A percentile compares a stretch with the other conserved stretches of the same genome.
Evolutionary conservation across 2,797 vertebrate species (phyloP).

Genomic region (Acanthurus leucopareius): DNA sequence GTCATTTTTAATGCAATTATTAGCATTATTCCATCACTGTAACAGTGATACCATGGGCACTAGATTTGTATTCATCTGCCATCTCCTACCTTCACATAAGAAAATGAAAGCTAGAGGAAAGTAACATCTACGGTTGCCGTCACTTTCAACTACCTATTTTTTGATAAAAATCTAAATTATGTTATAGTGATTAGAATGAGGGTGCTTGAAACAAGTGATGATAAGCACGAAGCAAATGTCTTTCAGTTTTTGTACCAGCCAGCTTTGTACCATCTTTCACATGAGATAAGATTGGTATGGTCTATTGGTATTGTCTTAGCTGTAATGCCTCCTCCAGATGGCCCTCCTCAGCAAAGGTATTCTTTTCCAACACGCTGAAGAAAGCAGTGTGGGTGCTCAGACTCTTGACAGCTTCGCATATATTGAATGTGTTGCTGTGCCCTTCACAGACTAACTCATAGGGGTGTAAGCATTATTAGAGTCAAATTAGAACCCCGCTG

Average conservation of each 20-base stretch:
- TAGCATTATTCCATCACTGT: conserved; percentile 22
- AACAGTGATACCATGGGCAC: background rate
- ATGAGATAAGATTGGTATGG: conserved; percentile 27
- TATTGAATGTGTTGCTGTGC: conserved; percentile 55
- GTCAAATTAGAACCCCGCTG: conserved; percentile 75
- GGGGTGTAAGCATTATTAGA: conserved; percentile 68
- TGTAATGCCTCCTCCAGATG: conserved; percentile 76
- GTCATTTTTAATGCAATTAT: conserved; percentile 29
- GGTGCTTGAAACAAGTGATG: conserved; percentile 8
- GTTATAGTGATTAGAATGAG: background rate
- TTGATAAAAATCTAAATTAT: background rate
- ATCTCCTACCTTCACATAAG: background rate
- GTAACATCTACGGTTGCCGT: background rate
- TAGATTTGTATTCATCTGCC: background rate
- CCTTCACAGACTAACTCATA: conserved; percentile 81
- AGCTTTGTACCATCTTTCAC: conserved; percentile 18
- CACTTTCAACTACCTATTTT: background rate
- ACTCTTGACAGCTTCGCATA: conserved; percentile 57
- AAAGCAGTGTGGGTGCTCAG: conserved; percentile 56
- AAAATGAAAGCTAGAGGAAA: conserved; percentile 18
- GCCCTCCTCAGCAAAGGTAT: conserved; percentile 61
- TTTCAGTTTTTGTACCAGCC: conserved; percentile 18
- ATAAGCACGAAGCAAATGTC: conserved; percentile 6
- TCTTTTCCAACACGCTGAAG: conserved; percentile 58
- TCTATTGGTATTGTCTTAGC: conserved; percentile 59